Evolutionary conservation across 1,140 invertebrate genomes (phyloP), one percentile per base, ranked within the genome.

Genomic region (Drosophila sucinea): DNA sequence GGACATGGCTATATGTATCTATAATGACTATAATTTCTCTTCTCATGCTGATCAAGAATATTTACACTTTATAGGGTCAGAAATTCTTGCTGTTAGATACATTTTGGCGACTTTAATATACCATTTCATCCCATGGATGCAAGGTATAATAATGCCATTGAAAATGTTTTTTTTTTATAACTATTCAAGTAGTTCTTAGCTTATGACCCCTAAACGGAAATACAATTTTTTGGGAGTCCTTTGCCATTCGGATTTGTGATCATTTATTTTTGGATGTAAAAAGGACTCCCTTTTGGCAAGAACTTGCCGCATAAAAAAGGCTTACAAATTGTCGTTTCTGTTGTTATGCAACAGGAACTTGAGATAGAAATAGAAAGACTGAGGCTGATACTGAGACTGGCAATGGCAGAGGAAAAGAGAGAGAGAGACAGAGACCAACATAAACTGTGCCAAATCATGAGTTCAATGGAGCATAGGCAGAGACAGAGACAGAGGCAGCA

Each of bases 361-460:
- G 10, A 23, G 6, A 47, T 47, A 47, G 7, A 60, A 17, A 60
- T 5, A 38, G 33, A 57, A 3, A 57, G 55, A 57, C 10, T 17
- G 51, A 27, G 11, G 27, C 1, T 10, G 47, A 54, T 17, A 17
- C 17, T 17, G 23, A 25, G 23, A 54, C 1, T 25, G 51, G n/a
- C 30, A 58, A 30, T 35, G 56, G 33, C 1, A 35, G 56, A 58
- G 30, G n/a, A 32, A 58, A 30, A 58, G 30, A 35, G 23, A 60
- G 35, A 60, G 33, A 60, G 58, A 40, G 35, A 27, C 0, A 40
- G 44, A 35, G 17, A 23, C 30, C 3, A 6, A 25, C 56, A 58
- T 58, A 58, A 58, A 58, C 30, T 58, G 56, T 58, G 56, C 56
- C 56, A 58, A 58, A 58, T 58, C 56, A 58, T 58, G 56, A 58